Evolutionary conservation across 2,797 vertebrate genomes (phyloP), one percentile per base, ranked within the genome.

Genomic region (Psittacula derbiana): DNA sequence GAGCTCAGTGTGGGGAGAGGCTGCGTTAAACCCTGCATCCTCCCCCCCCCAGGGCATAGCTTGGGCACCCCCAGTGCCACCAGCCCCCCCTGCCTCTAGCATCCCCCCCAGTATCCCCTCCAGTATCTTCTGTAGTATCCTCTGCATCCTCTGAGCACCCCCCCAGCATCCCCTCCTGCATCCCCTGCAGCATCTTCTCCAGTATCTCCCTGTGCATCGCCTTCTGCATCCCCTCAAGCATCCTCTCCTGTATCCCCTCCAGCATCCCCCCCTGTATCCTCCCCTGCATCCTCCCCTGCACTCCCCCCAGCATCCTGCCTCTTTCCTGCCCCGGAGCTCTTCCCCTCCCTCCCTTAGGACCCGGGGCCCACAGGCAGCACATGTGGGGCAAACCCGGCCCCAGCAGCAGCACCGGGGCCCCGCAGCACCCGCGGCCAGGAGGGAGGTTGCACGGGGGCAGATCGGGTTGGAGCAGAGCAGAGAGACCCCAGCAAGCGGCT

Each of bases 351-450:
- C 53, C 20, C 53, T 13, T 23, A 23, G 53, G 31, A n/a, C 31
- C 53, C 13, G 12, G 53, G 31, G 31, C 53, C 31, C 31, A 33
- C 36, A 58, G 43, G 40, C 50, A 66, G 16, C 28, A 3, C 1
- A 3, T 6, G 52, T 1, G 5, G 24, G 43, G 36, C 10, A 69
- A 67, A 62, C 61, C 62, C 49, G 47, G 19, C 16, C n/a, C n/a
- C 14, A 2, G 62, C 8, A 40, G 4, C 25, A 5, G 11, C 52
- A 57, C 78, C 47, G 36, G 38, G 25, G 20, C 5, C 38, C 36
- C 19, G 0, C 0, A n/a, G 62, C 71, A 41, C 38, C 4, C 3
- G 3, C 0, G 0, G 25, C 74, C 66, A 38, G 49, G 6, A 31
- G 16, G 27, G 41, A 66, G 13, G 36, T 24, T 18, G 67, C 25